These are phyloP conservation scores for Setipinna tenuifilis DNA, from an alignment of 2,797 vertebrate genomes.

Conservation along the genomic window DNA sequence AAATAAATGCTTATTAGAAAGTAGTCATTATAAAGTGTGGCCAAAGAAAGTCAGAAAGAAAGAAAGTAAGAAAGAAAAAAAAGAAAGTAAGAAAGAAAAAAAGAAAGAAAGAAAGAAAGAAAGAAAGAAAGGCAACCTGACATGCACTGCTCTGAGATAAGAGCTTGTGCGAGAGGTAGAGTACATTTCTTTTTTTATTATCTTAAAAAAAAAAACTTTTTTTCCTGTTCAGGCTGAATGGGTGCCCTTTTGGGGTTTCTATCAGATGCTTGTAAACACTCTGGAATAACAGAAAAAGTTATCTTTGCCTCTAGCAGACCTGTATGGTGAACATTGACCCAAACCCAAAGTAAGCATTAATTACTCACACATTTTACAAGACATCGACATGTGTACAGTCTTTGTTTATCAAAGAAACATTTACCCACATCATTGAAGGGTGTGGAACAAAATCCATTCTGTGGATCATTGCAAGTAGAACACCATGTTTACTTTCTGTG, in stretches of 20 bases:
- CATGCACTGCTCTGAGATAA: constrained; percentile 29
- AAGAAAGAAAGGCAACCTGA: constrained; percentile 8
- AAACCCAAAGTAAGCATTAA: background rate
- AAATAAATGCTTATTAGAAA: too few species aligned
- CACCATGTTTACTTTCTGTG: background rate
- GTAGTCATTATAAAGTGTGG: too few species aligned
- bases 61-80: constrained; percentile 22
- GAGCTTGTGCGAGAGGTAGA: constrained; percentile 13
- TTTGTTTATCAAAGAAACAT: background rate
- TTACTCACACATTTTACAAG: background rate
- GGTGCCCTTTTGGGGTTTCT: background rate
- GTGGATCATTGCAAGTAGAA: too few species aligned
- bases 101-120: background rate
- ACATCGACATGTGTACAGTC: background rate
- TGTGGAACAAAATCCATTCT: too few species aligned
- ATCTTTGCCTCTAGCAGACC: background rate
- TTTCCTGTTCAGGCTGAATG: background rate
- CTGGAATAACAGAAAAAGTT: background rate
- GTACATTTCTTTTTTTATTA: constrained; percentile 3
- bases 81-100: background rate
- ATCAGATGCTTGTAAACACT: background rate
- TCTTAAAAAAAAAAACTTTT: background rate
- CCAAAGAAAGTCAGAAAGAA: constrained; percentile 24
- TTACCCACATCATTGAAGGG: too few species aligned
- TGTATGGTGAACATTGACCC: background rate